Base-by-base conservation (phyloP, 2,113 vertebrate species). In the Psephotus haematonotus region DNA sequence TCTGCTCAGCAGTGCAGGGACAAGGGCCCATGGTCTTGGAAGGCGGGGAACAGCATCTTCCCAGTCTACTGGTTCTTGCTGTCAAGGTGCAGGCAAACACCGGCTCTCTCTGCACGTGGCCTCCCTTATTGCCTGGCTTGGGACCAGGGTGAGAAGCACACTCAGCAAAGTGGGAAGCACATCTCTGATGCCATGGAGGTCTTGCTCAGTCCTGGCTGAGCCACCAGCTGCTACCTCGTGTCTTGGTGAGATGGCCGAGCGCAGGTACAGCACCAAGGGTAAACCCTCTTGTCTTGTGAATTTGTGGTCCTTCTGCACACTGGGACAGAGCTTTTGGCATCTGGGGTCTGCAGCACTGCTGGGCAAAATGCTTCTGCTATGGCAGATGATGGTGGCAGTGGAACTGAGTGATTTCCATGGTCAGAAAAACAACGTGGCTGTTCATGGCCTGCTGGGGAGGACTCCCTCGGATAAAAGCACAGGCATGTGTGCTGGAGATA, bases 161-260 rank as follows among this genome's bases (percentile, higher is more conserved):
- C 24, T 52, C 50, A 74, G 20, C 6, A 2, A 0, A 9, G 29
- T 15, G 31, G 4, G 70, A 33, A 52, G 47, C 25, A 8, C n/a
- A 33, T 18, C 59, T 28, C 37, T 7, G 5, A 27, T 4, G 18
- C 24, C 3, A 1, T 4, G 0, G 33, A 15, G 33, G 15, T 35
- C 31, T 18, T 35, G 46, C 44, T 35, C 19, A 2, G 57, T 25
- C 31, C 68, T 29, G 27, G 31, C 57, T 37, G 55, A 23, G 33
- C 55, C 33, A 59, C 63, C 50, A 68, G 50, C 50, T 19, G 50
- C 49, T 3, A 11, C 20, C 25, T 39, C 1, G 6, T 31, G 50
- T 8, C 19, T 25, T 3, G 6, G 31, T 8, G 7, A 37, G 50
- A 3, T 6, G 41, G 41, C 50, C 2, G 1, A 17, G 65, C 0